Evolutionary conservation across 2,113 vertebrate genomes (phyloP).

Genomic region (Corvus hawaiiensis): DNA sequence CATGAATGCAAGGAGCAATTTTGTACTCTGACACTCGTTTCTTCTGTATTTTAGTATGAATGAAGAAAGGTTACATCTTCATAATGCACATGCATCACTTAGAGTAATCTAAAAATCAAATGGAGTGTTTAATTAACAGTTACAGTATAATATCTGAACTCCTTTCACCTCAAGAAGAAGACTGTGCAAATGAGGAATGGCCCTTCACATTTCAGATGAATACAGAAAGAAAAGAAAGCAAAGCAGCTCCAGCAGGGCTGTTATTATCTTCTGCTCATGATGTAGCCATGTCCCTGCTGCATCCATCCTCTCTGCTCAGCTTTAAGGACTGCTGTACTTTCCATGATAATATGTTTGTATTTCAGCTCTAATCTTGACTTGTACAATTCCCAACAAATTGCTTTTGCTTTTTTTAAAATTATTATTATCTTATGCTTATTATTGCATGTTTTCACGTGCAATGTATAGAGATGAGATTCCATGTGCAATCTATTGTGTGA

Average conservation of each 20-base stretch:
- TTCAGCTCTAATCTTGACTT: slow-evolving; percentile 62
- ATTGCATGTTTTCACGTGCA: slow-evolving; percentile 69
- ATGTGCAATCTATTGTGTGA: slow-evolving; percentile 76
- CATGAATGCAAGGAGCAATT: neutral
- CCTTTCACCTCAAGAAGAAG: slow-evolving; percentile 39
- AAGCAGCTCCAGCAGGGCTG: neutral
- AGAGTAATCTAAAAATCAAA: slow-evolving; percentile 57
- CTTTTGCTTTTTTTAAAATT: slow-evolving; percentile 36
- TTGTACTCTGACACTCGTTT: neutral
- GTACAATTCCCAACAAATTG: slow-evolving; percentile 67
- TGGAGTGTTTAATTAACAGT: slow-evolving; percentile 60
- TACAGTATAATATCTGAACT: slow-evolving; percentile 27
- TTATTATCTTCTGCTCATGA: neutral
- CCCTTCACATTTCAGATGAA: slow-evolving; percentile 32
- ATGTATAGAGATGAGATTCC: slow-evolving; percentile 74
- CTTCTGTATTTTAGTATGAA: slow-evolving; percentile 36
- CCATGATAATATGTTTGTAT: slow-evolving; percentile 59
- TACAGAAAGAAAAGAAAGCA: neutral
- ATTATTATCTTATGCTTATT: slow-evolving; percentile 70
- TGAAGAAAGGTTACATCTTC: slow-evolving; percentile 43
- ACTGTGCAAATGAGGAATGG: slow-evolving; percentile 20
- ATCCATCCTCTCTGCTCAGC: neutral
- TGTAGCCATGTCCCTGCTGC: neutral
- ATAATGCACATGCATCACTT: slow-evolving; percentile 14
- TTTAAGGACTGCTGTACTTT: slow-evolving; percentile 41